Percentiles rank a stretch among this genome's conserved stretches.
Conservation (phyloP, 2,888 invertebrate genomes). For the Electrophaes corylata region DNA sequence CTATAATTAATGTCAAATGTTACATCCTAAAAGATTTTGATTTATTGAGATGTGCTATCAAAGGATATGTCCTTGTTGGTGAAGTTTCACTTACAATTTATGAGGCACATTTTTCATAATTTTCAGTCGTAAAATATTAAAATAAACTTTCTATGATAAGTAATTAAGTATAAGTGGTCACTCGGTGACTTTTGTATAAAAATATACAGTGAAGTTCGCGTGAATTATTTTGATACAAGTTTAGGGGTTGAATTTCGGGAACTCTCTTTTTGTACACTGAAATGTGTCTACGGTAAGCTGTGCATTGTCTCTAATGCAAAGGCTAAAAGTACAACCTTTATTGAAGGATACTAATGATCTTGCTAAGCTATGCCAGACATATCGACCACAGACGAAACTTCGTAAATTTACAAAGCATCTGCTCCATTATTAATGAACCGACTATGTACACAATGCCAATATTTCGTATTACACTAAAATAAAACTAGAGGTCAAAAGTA, state of each 20-base stretch:
- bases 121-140: background rate
- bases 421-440: background rate
- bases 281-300: too few relatives aligned
- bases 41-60: slow-evolving; percentile 29
- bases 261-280: too few relatives aligned
- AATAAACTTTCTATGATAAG: background rate
- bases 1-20: slow-evolving; percentile 26
- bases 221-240: too few relatives aligned
- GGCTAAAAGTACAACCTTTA: background rate
- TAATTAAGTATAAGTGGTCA: background rate
- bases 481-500: too few relatives aligned
- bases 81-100: background rate
- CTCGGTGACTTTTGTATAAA: background rate
- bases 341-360: background rate
- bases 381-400: background rate
- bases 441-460: background rate
- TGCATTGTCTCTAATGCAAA: too few relatives aligned
- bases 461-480: background rate
- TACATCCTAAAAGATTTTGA: slow-evolving; percentile 27
- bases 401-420: background rate
- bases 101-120: background rate
- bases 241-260: too few relatives aligned
- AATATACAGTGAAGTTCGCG: too few relatives aligned
- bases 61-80: slow-evolving; percentile 1
- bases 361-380: background rate